These are phyloP conservation scores for Phlogophora meticulosa DNA, from an alignment of 2,888 invertebrate genomes.

Conservation along the genomic window DNA sequence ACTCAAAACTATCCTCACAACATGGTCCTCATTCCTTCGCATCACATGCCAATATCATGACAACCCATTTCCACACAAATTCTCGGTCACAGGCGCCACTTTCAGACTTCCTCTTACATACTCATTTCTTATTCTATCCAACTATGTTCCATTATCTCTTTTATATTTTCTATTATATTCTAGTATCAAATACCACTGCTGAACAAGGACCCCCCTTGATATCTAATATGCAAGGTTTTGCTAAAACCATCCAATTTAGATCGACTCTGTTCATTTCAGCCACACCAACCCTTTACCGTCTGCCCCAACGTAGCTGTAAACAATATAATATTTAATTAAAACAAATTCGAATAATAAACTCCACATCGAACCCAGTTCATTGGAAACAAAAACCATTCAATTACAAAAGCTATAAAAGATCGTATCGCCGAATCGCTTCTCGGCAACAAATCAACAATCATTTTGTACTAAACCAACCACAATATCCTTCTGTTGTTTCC, in stretches of 20 bases:
- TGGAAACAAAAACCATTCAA: slow-evolving; percentile 58
- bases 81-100: no score
- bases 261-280: neutral
- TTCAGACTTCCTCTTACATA: no score
- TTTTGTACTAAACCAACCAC: slow-evolving; percentile 40
- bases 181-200: no score
- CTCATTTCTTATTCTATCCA: no score
- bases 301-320: neutral
- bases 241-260: neutral
- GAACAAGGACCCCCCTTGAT: neutral
- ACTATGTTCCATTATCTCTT: no score
- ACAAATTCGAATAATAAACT: slow-evolving; percentile 47
- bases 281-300: neutral
- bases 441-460: slow-evolving; percentile 43
- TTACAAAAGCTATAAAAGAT: slow-evolving; percentile 58
- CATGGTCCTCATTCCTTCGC: no score
- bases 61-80: no score
- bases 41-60: no score
- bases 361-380: slow-evolving; percentile 37
- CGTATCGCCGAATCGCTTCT: slow-evolving; percentile 51
- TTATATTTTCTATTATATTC: no score
- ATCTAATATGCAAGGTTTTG: neutral
- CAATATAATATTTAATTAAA: slow-evolving; percentile 42
- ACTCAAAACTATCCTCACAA: no score
- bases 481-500: slow-evolving; percentile 47